phyloP scores from a whole-genome alignment of 2,888 invertebrate species.

The Bugulina stolonifera region DNA sequence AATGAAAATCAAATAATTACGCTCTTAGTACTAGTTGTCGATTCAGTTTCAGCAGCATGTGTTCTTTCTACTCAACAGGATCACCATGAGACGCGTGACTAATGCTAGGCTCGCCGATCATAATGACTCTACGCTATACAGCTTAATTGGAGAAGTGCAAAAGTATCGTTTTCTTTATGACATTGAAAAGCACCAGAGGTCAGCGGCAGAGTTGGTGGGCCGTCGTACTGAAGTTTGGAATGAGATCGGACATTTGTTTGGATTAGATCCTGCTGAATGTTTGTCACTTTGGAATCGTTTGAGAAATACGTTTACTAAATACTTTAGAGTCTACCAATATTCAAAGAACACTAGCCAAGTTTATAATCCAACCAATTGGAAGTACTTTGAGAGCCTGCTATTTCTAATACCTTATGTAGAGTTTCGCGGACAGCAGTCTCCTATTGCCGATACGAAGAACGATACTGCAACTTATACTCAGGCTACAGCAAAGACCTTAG shows the following conservation, averaged over 20 bases:
- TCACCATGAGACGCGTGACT: neutral
- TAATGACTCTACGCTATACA: neutral
- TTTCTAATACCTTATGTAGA: constrained; percentile 19
- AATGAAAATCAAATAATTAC: no score
- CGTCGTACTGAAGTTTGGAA: neutral
- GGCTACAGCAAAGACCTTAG: neutral
- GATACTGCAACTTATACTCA: neutral
- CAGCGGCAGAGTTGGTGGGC: neutral
- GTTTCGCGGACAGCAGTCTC: neutral
- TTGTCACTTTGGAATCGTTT: neutral
- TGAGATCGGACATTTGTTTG: neutral
- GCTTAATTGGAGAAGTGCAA: constrained; percentile 6
- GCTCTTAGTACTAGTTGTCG: no score
- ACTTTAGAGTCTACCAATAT: constrained; percentile 1
- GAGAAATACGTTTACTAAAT: neutral
- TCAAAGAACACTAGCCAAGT: neutral
- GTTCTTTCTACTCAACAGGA: neutral
- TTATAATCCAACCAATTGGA: neutral
- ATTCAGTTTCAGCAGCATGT: no score
- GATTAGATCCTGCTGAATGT: neutral
- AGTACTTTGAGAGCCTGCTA: neutral
- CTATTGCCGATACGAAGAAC: neutral
- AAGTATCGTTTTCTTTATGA: constrained; percentile 10
- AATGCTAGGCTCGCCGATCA: neutral
- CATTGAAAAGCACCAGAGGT: neutral